A percentile compares a stretch with the other conserved stretches of the same genome.
Evolutionary conservation across 2,888 invertebrate species (phyloP).

Genomic region (Oscheius sp.): DNA sequence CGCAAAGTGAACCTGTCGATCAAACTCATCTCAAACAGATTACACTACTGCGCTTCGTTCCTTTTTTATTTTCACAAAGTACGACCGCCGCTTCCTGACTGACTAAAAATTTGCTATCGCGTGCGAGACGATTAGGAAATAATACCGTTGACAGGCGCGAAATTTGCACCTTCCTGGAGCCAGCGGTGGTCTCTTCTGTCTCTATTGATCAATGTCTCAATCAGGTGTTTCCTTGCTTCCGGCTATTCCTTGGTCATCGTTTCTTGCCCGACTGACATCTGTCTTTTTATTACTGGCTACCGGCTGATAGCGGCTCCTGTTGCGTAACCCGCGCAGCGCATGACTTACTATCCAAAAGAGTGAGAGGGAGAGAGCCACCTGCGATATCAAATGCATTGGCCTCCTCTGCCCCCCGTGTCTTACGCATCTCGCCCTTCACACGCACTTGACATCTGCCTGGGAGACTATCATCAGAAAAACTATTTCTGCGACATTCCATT

Average conservation of each 20-base stretch:
- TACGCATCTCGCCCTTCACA: slow-evolving; percentile 7
- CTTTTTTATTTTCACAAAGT: too few relatives aligned
- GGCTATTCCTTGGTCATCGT: not conserved
- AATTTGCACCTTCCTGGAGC: slow-evolving; percentile 11
- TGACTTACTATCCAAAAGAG: slow-evolving; percentile 32
- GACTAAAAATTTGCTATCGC: slow-evolving; percentile 13
- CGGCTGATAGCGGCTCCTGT: slow-evolving; percentile 33
- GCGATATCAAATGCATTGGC: slow-evolving; percentile 27
- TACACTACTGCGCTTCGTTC: too few relatives aligned
- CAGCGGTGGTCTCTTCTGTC: not conserved
- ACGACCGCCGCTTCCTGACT: not conserved
- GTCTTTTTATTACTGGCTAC: slow-evolving; percentile 35
- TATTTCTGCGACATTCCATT: slow-evolving; percentile 7
- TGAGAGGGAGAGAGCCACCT: slow-evolving; percentile 4
- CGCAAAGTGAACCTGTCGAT: too few relatives aligned
- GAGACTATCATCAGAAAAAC: not conserved
- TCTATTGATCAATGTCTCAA: slow-evolving; percentile 6
- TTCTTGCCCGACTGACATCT: slow-evolving; percentile 25
- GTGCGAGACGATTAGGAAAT: slow-evolving; percentile 6
- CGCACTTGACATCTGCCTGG: slow-evolving; percentile 5
- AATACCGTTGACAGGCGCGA: slow-evolving; percentile 21
- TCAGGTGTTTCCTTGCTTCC: slow-evolving; percentile 20
- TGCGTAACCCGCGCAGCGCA: slow-evolving; percentile 36
- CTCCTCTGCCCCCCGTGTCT: slow-evolving; percentile 9
- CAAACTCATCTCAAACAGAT: too few relatives aligned